phyloP scores from a whole-genome alignment of 2,888 invertebrate genomes.

The Criorhina ranunculi region DNA sequence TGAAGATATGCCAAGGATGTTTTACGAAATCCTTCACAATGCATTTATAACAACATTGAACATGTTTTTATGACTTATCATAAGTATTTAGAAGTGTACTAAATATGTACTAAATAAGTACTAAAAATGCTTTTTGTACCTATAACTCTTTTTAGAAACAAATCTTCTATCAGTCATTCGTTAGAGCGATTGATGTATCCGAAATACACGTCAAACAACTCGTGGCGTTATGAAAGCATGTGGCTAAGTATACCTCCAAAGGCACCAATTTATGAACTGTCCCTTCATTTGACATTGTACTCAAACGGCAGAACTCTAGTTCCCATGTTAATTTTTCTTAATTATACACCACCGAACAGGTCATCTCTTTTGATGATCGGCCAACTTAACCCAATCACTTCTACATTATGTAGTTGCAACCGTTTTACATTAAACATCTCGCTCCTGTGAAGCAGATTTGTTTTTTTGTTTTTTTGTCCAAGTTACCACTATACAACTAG shows the following conservation, averaged over 20 bases:
- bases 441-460: conserved; percentile 1
- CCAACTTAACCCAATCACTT: conserved; percentile 9
- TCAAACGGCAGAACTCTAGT: conserved; percentile 18
- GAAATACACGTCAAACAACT: too few relatives aligned
- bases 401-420: conserved; percentile 10
- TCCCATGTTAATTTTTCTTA: conserved; percentile 52
- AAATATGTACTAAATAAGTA: conserved; percentile 37
- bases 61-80: too few relatives aligned
- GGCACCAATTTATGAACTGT: not conserved
- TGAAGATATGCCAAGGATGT: too few relatives aligned
- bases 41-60: too few relatives aligned
- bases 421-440: conserved; percentile 36
- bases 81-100: conserved; percentile 15
- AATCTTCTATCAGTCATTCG: too few relatives aligned
- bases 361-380: conserved; percentile 27
- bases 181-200: too few relatives aligned
- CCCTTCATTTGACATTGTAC: not conserved
- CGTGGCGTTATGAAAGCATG: too few relatives aligned
- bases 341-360: conserved; percentile 43
- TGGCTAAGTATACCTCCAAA: too few relatives aligned
- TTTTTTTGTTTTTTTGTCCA: not conserved
- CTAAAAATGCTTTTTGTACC: too few relatives aligned
- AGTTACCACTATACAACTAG: conserved; percentile 36
- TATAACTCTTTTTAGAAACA: too few relatives aligned
- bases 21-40: too few relatives aligned